phyloP scores from a whole-genome alignment of 2,113 vertebrate species.

The Entelurus aequoreus region DNA sequence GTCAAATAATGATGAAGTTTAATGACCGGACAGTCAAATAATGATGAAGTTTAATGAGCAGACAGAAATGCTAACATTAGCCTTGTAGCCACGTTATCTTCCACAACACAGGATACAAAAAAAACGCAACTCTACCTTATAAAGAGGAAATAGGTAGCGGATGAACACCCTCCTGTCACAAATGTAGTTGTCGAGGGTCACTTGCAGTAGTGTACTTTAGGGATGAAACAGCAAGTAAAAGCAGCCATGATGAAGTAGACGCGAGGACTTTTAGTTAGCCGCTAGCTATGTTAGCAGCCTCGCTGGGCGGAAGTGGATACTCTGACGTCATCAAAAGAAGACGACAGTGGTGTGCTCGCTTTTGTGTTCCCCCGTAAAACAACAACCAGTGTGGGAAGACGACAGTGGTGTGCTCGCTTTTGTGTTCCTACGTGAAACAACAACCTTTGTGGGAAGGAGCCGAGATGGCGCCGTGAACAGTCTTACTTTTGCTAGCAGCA shows the following conservation, averaged over 20 bases:
- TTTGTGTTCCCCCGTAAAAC: too few relatives aligned
- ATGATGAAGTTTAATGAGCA: too few relatives aligned
- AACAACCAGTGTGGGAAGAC: too few relatives aligned
- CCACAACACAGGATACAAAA: neutral
- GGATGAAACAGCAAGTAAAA: neutral
- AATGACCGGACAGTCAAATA: too few relatives aligned
- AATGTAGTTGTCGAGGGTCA: neutral
- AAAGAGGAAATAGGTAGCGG: slow-evolving; percentile 4
- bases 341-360: too few relatives aligned
- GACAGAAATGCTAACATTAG: slow-evolving; percentile 11
- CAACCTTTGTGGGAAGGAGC: too few relatives aligned
- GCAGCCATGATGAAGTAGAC: slow-evolving; percentile 2
- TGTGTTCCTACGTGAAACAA: too few relatives aligned
- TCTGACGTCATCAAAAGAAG: slow-evolving; percentile 21
- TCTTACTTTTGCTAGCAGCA: neutral
- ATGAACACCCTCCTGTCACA: neutral
- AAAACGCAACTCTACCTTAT: slow-evolving; percentile 38
- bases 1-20: too few relatives aligned
- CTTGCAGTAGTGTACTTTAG: rapidly evolving
- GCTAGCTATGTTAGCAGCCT: slow-evolving; percentile 58
- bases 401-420: too few relatives aligned
- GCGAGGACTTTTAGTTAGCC: slow-evolving; percentile 20
- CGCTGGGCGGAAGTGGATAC: slow-evolving; percentile 23
- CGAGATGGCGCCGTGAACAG: too few relatives aligned
- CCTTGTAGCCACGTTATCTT: slow-evolving; percentile 31